Conservation (phyloP, 2,113 vertebrate species). For the Tychaedon coryphoeus region DNA sequence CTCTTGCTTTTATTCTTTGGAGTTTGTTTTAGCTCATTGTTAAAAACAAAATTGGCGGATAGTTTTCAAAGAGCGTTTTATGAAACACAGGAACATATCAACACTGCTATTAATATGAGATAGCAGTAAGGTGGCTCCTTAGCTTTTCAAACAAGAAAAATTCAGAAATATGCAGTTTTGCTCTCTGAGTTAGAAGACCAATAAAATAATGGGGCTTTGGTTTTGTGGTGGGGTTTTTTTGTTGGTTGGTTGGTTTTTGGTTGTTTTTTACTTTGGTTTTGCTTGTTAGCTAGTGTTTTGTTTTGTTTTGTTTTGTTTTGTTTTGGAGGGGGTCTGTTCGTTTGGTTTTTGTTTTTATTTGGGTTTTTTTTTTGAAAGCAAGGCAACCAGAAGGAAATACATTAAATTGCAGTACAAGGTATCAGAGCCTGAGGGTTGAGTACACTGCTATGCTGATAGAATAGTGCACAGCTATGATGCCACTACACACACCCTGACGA, state of each 20-base stretch:
- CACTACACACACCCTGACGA: neutral
- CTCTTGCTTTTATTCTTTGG: neutral
- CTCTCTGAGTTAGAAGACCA: neutral
- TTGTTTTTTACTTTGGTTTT: neutral
- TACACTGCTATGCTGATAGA: neutral
- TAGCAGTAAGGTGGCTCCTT: neutral
- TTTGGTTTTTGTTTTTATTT: neutral
- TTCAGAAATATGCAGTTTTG: neutral
- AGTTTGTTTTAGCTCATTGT: neutral
- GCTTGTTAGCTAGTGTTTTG: neutral
- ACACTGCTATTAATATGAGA: neutral
- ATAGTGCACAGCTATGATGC: neutral
- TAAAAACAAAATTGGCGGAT: neutral
- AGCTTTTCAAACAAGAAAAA: neutral
- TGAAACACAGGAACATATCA: neutral
- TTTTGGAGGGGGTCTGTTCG: fast-evolving
- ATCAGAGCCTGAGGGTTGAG: neutral
- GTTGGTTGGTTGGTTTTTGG: neutral
- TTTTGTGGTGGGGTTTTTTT: neutral
- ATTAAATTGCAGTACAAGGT: neutral
- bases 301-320: neutral
- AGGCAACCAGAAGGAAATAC: neutral
- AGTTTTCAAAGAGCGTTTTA: neutral
- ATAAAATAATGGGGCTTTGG: neutral
- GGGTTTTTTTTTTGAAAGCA: neutral